phyloP scores from a whole-genome alignment of 2,113 vertebrate species.

The Peromyscus polionotus region DNA sequence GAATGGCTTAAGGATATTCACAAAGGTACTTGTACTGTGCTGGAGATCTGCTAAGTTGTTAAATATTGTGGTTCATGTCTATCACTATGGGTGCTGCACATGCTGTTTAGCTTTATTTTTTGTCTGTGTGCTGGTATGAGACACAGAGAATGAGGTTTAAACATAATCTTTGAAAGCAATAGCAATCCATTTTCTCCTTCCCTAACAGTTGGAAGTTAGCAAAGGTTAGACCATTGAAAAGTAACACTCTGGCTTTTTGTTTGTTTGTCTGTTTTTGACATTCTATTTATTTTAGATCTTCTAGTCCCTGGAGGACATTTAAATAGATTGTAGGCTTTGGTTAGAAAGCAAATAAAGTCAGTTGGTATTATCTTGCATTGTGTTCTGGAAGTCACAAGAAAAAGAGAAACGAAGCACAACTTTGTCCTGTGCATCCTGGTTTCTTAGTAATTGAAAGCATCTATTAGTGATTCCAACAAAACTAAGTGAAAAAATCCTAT shows the following conservation, averaged over 20 bases:
- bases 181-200: neutral
- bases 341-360: neutral
- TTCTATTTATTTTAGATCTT: neutral
- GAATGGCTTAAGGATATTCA: too few relatives aligned
- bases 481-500: neutral
- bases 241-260: fast-evolving
- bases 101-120: neutral
- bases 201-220: neutral
- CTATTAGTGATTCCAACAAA: slow-evolving; percentile 16
- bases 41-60: neutral
- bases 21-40: neutral
- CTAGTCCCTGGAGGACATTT: slow-evolving; percentile 1
- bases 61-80: neutral
- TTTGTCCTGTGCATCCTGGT: neutral
- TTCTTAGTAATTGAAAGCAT: slow-evolving; percentile 28
- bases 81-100: neutral
- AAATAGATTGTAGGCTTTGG: neutral
- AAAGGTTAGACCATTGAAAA: neutral
- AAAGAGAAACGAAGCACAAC: slow-evolving; percentile 18
- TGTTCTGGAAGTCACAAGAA: neutral
- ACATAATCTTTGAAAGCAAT: neutral
- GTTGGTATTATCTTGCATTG: fast-evolving
- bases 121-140: neutral
- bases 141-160: neutral
- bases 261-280: neutral